phyloP scores from a whole-genome alignment of 2,113 vertebrate species.

The Pionites leucogaster region DNA sequence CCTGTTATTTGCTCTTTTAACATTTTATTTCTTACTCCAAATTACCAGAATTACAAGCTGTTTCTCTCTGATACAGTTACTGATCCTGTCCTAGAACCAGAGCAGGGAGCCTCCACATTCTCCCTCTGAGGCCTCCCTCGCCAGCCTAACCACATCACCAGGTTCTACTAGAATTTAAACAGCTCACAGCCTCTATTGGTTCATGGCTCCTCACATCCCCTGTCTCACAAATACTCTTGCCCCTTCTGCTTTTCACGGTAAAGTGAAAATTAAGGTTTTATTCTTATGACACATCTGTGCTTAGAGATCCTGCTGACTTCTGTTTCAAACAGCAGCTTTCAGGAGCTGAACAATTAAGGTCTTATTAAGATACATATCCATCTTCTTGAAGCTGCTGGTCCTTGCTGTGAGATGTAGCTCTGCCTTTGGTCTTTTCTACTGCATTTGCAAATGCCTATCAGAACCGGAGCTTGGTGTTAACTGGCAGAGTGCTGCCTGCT shows the following conservation, averaged over 20 bases:
- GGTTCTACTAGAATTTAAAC: not conserved
- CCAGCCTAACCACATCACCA: not conserved
- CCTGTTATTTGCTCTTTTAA: not conserved
- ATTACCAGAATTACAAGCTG: not conserved
- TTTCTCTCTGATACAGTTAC: not conserved
- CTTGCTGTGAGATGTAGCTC: not conserved
- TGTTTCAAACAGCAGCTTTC: not conserved
- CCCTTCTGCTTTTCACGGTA: not conserved
- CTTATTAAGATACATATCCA: not conserved
- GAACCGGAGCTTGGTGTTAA: not conserved
- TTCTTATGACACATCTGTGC: not conserved
- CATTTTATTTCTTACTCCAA: not conserved
- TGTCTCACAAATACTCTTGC: not conserved
- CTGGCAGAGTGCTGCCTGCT: not conserved
- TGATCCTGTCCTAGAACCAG: not conserved
- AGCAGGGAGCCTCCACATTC: accelerated
- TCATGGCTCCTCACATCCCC: not conserved
- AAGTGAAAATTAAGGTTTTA: not conserved
- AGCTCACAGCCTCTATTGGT: not conserved
- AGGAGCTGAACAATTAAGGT: not conserved
- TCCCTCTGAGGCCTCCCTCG: not conserved
- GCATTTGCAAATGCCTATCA: not conserved
- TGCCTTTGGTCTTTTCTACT: not conserved
- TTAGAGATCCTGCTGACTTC: not conserved
- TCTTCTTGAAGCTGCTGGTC: not conserved